A percentile compares a stretch with the other conserved stretches of the same genome.
These are phyloP conservation scores for Zaprionus vittiger DNA, from an alignment of 1,140 invertebrate species.

Conservation along the genomic window DNA sequence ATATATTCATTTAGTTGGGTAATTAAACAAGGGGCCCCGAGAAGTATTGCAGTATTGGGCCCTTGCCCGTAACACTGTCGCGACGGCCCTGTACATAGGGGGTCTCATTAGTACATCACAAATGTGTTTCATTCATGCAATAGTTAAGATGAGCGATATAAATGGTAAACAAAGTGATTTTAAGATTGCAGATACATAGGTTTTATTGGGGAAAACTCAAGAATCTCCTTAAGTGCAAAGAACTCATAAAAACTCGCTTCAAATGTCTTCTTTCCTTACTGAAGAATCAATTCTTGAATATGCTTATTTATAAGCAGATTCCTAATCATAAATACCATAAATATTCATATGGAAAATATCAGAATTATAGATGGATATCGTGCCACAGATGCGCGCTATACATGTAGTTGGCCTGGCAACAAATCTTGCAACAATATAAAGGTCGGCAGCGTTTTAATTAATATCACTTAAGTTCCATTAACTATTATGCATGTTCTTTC, in stretches of 20 bases:
- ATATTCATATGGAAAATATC: neutral
- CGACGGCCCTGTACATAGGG: no score
- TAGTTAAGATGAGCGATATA: neutral
- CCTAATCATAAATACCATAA: neutral
- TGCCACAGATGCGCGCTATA: constrained; percentile 4
- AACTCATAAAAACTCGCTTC: neutral
- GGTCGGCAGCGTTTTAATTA: constrained; percentile 66
- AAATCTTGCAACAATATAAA: constrained; percentile 41
- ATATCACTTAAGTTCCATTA: constrained; percentile 71
- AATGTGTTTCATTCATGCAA: neutral
- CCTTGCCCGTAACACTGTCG: no score
- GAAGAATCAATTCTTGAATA: neutral
- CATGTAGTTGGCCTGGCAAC: constrained; percentile 33
- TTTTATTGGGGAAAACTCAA: no score
- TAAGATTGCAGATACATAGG: neutral
- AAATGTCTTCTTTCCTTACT: neutral
- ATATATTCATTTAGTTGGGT: no score
- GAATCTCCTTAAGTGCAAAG: no score
- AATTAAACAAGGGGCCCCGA: no score
- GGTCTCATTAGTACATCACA: neutral
- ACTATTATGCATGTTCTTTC: constrained; percentile 61
- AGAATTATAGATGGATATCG: constrained; percentile 1
- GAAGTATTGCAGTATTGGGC: no score
- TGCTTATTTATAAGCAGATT: neutral
- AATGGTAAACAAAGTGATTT: neutral